Conservation (phyloP, 2,113 vertebrate species). For the Syngnathus scovelli region DNA sequence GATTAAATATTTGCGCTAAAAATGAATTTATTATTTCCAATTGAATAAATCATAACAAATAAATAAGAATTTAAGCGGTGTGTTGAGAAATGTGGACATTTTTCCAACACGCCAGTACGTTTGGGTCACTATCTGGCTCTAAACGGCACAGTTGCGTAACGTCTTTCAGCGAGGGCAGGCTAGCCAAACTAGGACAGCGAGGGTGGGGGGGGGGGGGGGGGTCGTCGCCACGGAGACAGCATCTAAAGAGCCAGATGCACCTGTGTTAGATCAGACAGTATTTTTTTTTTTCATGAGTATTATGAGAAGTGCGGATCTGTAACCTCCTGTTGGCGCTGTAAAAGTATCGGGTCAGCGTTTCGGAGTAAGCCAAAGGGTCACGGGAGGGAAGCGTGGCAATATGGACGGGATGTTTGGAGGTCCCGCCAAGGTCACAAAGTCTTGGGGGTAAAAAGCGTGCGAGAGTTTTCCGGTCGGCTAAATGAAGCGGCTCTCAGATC, state of each 20-base stretch:
- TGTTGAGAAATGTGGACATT: not conserved
- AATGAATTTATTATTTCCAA: too few species aligned
- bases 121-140: not conserved
- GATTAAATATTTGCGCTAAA: too few species aligned
- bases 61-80: too few species aligned
- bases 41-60: too few species aligned
- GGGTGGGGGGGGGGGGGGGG: conserved; percentile 36
- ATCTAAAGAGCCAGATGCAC: conserved; percentile 46
- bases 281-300: not conserved
- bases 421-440: not conserved
- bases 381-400: not conserved
- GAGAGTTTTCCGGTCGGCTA: not conserved
- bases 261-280: conserved; percentile 21
- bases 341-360: not conserved
- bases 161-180: conserved; percentile 28
- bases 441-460: not conserved
- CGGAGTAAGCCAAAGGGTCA: not conserved
- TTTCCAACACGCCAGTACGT: not conserved
- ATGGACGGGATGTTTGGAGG: not conserved
- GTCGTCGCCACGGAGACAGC: conserved; percentile 62
- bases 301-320: not conserved
- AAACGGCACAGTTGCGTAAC: not conserved
- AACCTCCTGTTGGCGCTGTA: not conserved
- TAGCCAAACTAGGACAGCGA: conserved; percentile 58
- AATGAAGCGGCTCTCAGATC: not conserved